Percentiles rank a stretch among this genome's conserved stretches.
These are phyloP conservation scores for Dendrocincla tyrannina DNA, from an alignment of 2,797 vertebrate species.

Conservation along the genomic window DNA sequence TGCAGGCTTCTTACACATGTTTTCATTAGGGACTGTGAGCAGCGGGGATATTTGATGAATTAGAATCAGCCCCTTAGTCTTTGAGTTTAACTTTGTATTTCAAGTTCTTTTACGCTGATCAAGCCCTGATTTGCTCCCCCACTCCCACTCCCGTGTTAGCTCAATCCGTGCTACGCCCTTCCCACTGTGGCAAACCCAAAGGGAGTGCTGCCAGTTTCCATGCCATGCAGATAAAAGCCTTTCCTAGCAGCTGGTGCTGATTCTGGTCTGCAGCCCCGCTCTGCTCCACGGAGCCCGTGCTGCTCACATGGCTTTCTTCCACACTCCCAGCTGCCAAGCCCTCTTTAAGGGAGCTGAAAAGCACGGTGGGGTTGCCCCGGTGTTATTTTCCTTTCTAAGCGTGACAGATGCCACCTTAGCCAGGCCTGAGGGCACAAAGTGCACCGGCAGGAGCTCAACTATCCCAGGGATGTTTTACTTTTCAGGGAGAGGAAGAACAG, in stretches of 20 bases:
- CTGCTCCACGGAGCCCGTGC: background rate
- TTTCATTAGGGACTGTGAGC: constrained; percentile 75
- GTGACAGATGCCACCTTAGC: background rate
- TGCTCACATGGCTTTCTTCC: background rate
- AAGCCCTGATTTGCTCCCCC: background rate
- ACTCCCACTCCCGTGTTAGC: background rate
- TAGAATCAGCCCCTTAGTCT: constrained; percentile 63
- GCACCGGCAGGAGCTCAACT: background rate
- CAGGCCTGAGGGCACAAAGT: background rate
- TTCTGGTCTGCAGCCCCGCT: background rate
- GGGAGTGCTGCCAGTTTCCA: background rate
- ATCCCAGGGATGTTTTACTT: background rate
- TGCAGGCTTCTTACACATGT: constrained; percentile 77
- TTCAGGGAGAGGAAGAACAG: background rate
- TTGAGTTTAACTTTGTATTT: constrained; percentile 41
- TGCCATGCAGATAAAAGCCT: background rate
- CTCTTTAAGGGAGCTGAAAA: background rate
- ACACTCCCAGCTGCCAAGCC: background rate
- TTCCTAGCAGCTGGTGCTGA: background rate
- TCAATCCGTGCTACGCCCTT: background rate
- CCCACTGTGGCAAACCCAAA: background rate
- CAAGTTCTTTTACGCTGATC: constrained; percentile 24
- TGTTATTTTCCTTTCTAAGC: background rate
- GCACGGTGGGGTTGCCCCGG: background rate
- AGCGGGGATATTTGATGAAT: constrained; percentile 65